A percentile compares a stretch with the other conserved stretches of the same genome.
Evolutionary conservation across 2,888 invertebrate species (phyloP).

Genomic region (Idaea aversata): DNA sequence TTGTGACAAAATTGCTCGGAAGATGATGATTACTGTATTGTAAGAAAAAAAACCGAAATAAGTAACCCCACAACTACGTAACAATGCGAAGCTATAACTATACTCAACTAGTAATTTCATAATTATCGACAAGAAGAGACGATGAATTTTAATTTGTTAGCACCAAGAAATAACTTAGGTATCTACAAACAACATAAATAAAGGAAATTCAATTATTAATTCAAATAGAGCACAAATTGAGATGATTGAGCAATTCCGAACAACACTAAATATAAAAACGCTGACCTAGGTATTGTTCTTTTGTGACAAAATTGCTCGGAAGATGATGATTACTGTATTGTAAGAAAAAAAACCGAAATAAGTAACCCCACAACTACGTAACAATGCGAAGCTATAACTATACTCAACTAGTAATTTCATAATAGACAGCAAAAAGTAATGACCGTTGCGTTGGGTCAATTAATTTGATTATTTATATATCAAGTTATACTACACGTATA

Average conservation of each 20-base stretch:
- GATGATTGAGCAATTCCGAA: conserved; percentile 18
- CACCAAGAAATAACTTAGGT: too few species aligned
- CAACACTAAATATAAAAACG: conserved; percentile 10
- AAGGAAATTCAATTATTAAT: neutral
- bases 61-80: neutral
- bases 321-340: conserved; percentile 28
- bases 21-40: conserved; percentile 28
- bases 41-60: conserved; percentile 22
- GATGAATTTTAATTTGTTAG: neutral
- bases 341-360: conserved; percentile 22
- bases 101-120: neutral
- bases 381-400: neutral
- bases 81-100: neutral
- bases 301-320: conserved; percentile 30
- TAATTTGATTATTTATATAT: neutral
- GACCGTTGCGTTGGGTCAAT: neutral
- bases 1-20: conserved; percentile 30
- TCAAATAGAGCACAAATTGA: neutral
- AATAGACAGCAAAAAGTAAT: conserved; percentile 1
- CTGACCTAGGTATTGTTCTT: conserved; percentile 28
- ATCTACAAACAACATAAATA: neutral
- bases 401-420: neutral
- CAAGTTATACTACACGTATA: neutral
- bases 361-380: neutral
- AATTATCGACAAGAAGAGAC: neutral